phyloP scores from a whole-genome alignment of 2,888 invertebrate genomes.

The Macrosoma leucophasiata region DNA sequence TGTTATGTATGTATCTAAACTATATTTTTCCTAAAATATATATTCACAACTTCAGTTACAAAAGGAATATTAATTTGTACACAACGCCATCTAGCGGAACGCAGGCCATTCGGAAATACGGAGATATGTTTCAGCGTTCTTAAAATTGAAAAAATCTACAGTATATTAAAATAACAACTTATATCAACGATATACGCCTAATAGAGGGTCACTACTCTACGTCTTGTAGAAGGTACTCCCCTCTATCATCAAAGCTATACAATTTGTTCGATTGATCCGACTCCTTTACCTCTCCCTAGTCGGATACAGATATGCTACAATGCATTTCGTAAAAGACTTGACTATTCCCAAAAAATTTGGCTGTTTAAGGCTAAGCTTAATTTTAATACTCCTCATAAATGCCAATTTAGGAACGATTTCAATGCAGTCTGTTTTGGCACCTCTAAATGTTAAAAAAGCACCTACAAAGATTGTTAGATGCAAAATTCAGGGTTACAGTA shows the following conservation, averaged over 20 bases:
- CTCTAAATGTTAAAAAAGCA: slow-evolving; percentile 30
- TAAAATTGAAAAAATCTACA: slow-evolving; percentile 30
- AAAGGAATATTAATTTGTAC: too few relatives aligned
- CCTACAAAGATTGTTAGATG: slow-evolving; percentile 4
- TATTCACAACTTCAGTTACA: not conserved
- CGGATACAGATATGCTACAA: slow-evolving; percentile 11
- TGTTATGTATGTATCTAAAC: too few relatives aligned
- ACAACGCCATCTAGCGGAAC: slow-evolving; percentile 20
- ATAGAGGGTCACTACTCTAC: too few relatives aligned
- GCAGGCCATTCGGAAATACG: slow-evolving; percentile 3
- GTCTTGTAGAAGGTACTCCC: too few relatives aligned
- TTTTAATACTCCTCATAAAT: too few relatives aligned
- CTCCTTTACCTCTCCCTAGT: slow-evolving; percentile 1
- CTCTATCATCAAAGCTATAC: too few relatives aligned
- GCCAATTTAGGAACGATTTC: slow-evolving; percentile 32
- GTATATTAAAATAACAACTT: slow-evolving; percentile 43
- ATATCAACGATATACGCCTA: slow-evolving; percentile 30
- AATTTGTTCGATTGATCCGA: too few relatives aligned
- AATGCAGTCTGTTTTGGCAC: slow-evolving; percentile 37
- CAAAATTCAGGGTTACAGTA: too few relatives aligned
- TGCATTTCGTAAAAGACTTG: slow-evolving; percentile 11
- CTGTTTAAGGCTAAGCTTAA: too few relatives aligned
- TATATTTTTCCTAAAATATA: slow-evolving; percentile 1
- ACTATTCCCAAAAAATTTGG: slow-evolving; percentile 19
- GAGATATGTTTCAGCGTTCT: slow-evolving; percentile 48